phyloP scores from a whole-genome alignment of 2,888 invertebrate species.

The Pachycephus smyrnensis region DNA sequence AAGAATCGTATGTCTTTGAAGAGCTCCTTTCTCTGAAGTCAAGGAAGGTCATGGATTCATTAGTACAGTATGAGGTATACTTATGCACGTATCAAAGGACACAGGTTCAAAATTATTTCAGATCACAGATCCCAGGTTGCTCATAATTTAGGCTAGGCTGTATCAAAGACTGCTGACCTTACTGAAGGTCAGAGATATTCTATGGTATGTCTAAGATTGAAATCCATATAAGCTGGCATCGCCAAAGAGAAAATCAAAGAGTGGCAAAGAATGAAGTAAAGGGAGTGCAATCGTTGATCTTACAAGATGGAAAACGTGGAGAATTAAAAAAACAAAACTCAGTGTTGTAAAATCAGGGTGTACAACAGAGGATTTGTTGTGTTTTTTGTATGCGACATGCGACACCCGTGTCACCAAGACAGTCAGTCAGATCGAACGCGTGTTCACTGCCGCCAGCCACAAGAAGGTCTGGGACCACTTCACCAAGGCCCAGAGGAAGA shows the following conservation, averaged over 20 bases:
- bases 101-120: not conserved
- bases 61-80: not conserved
- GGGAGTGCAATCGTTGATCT: not conserved
- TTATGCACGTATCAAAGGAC: not conserved
- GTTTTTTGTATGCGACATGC: constrained; percentile 67
- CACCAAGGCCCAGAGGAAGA: constrained; percentile 98
- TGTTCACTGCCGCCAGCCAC: constrained; percentile 94
- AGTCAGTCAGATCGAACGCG: constrained; percentile 99
- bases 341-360: constrained; percentile 51
- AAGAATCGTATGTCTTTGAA: not conserved
- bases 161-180: not conserved
- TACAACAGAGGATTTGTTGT: constrained; percentile 67
- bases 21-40: not conserved
- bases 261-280: constrained; percentile 21
- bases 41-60: not conserved
- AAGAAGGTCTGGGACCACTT: constrained; percentile 99
- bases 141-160: not conserved
- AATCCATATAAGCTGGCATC: not conserved
- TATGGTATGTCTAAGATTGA: not conserved
- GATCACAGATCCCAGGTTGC: not conserved
- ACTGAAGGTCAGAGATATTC: not conserved
- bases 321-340: constrained; percentile 35
- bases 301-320: constrained; percentile 7
- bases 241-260: not conserved
- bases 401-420: constrained; percentile 67